Evolutionary conservation across 1,140 invertebrate species (phyloP).

Genomic region (Metopolophium dirhodum): DNA sequence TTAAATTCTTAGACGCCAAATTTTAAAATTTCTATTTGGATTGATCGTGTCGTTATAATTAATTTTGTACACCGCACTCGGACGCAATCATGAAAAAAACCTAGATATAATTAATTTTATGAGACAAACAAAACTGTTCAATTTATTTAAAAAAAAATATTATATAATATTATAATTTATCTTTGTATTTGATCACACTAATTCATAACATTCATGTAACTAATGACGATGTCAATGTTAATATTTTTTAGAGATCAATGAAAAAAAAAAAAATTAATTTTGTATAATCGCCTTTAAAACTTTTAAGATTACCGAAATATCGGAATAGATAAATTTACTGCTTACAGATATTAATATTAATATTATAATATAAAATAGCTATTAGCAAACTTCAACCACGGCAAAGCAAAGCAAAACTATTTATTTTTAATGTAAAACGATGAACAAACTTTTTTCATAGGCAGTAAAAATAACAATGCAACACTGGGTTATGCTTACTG

Average conservation of each 20-base stretch:
- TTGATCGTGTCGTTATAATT: not conserved
- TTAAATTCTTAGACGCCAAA: not conserved
- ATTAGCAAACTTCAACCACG: no score
- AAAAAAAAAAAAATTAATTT: not conserved
- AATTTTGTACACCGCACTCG: no score
- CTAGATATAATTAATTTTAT: no score
- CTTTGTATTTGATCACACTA: no score
- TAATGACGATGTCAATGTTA: no score
- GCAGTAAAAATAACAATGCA: not conserved
- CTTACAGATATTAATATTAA: not conserved
- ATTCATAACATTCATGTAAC: no score
- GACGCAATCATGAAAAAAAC: no score
- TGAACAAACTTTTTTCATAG: not conserved
- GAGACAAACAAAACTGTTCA: no score
- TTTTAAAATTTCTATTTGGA: not conserved
- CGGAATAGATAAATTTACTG: not conserved
- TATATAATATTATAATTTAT: no score
- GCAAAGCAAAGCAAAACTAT: not conserved
- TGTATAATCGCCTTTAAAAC: not conserved
- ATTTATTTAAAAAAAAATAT: no score
- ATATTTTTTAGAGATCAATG: no score
- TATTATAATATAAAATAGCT: not conserved
- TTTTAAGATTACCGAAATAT: not conserved
- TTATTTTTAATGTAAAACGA: not conserved
- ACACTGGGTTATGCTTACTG: not conserved